These are phyloP conservation scores for Oophaga sylvatica DNA, from an alignment of 2,797 vertebrate species.

Conservation along the genomic window DNA sequence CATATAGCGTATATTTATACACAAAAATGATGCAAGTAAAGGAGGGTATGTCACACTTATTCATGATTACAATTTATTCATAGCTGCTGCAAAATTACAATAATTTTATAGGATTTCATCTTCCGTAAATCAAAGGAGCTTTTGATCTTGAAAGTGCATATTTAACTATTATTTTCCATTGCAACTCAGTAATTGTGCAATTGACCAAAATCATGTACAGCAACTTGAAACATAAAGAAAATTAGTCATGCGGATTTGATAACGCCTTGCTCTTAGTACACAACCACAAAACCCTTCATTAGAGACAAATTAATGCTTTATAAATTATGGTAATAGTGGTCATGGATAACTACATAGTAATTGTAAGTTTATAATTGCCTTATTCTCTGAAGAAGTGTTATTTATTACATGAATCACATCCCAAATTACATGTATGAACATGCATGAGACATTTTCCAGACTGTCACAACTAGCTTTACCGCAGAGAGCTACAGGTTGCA, in stretches of 20 bases:
- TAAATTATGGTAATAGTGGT: neutral
- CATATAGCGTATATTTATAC: neutral
- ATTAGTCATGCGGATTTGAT: constrained; percentile 25
- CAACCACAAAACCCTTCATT: constrained; percentile 8
- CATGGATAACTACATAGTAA: neutral
- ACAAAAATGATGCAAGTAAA: neutral
- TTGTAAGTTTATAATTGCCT: neutral
- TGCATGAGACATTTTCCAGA: neutral
- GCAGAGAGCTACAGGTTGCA: no score
- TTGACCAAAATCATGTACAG: constrained; percentile 46
- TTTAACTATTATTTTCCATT: constrained; percentile 35
- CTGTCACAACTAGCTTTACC: neutral
- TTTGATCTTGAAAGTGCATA: constrained; percentile 49
- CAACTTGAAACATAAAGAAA: constrained; percentile 35
- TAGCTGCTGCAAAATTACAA: constrained; percentile 17
- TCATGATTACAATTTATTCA: neutral
- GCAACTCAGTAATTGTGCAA: constrained; percentile 27
- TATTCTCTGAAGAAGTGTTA: neutral
- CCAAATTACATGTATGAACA: neutral
- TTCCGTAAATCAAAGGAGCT: constrained; percentile 25
- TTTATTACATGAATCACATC: neutral
- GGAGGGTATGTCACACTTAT: neutral
- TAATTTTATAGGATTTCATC: constrained; percentile 5
- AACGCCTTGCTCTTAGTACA: neutral
- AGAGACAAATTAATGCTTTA: neutral